Evolutionary conservation across 2,888 invertebrate species (phyloP).

Genomic region (Plagodis dolabraria): DNA sequence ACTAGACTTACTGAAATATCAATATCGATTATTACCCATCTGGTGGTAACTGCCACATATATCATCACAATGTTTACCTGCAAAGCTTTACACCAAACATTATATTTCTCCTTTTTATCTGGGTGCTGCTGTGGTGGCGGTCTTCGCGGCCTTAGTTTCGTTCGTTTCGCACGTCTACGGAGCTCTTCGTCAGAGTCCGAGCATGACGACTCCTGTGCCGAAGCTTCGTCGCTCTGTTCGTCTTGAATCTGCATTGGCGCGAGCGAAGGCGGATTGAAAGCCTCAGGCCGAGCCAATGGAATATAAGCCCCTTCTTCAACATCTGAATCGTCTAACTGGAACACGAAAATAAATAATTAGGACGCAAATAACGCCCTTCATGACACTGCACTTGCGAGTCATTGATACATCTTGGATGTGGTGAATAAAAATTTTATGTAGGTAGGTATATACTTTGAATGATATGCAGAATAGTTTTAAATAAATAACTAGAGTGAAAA

Average conservation of each 20-base stretch:
- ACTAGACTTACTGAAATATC: background rate
- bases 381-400: slow-evolving; percentile 21
- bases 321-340: slow-evolving; percentile 79
- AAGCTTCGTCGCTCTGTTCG: slow-evolving; percentile 85
- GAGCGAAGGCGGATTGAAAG: slow-evolving; percentile 78
- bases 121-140: slow-evolving; percentile 59
- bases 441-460: background rate
- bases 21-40: background rate
- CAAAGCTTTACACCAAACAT: slow-evolving; percentile 89
- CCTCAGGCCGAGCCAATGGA: slow-evolving; percentile 83
- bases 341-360: slow-evolving; percentile 31
- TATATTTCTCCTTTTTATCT: slow-evolving; percentile 88
- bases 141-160: slow-evolving; percentile 69
- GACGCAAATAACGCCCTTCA: slow-evolving; percentile 21
- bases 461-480: background rate
- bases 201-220: slow-evolving; percentile 76
- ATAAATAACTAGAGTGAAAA: background rate
- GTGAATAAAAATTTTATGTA: background rate
- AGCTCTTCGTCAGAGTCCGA: slow-evolving; percentile 86
- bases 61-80: slow-evolving; percentile 53
- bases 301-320: slow-evolving; percentile 83
- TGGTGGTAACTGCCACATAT: slow-evolving; percentile 1
- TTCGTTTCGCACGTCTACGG: slow-evolving; percentile 79
- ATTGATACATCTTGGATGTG: background rate
- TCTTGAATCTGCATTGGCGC: slow-evolving; percentile 84